Evolutionary conservation across 2,113 vertebrate species (phyloP).

Genomic region (Cyrtonyx montezumae): DNA sequence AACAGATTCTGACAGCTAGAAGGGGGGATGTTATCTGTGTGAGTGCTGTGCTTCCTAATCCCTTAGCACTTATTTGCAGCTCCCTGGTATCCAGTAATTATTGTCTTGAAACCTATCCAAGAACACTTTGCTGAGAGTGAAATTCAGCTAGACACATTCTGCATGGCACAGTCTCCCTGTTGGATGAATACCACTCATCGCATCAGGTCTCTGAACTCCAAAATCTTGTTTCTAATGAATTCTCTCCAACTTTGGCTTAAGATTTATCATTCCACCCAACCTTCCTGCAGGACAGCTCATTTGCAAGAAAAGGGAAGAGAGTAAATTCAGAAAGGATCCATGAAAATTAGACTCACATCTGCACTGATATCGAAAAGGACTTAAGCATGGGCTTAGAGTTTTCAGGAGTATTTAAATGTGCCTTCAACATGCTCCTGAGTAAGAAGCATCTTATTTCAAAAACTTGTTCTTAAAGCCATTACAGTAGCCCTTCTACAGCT

Average conservation of each 20-base stretch:
- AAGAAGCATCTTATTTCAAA: not conserved
- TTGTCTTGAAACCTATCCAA: constrained; percentile 30
- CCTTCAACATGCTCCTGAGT: not conserved
- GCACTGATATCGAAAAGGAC: not conserved
- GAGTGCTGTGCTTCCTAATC: constrained; percentile 4
- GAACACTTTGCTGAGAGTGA: constrained; percentile 20
- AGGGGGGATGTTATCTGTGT: not conserved
- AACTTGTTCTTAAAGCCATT: not conserved
- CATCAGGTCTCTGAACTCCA: not conserved
- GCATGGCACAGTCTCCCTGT: not conserved
- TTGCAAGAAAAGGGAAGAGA: not conserved
- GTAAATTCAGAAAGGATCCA: not conserved
- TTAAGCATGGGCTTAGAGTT: not conserved
- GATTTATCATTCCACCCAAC: not conserved
- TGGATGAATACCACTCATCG: not conserved
- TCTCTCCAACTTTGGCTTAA: not conserved
- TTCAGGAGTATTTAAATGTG: not conserved
- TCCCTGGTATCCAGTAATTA: constrained; percentile 30
- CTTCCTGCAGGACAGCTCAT: not conserved
- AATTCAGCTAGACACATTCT: constrained; percentile 49
- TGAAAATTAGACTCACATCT: not conserved
- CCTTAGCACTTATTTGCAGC: constrained; percentile 55
- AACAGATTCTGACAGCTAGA: not conserved
- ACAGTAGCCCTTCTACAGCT: not conserved
- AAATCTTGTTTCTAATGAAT: constrained; percentile 9